A percentile compares a stretch with the other conserved stretches of the same genome.
Conservation (phyloP, 2,888 invertebrate genomes). For the Teleiodes luculella region DNA sequence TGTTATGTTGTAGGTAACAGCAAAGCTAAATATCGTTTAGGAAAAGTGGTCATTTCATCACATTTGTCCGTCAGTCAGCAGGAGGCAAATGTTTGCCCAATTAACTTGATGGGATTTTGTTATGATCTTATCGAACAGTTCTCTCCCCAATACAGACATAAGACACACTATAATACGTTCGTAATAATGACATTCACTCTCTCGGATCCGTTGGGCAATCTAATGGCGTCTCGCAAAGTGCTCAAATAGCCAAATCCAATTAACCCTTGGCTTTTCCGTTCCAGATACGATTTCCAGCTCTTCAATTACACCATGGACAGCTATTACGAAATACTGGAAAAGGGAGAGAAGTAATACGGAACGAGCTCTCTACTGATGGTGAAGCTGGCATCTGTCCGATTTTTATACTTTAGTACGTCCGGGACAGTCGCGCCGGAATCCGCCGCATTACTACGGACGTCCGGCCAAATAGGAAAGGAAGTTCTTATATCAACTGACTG, state of each 20-base stretch:
- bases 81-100: constrained; percentile 1
- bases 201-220: neutral
- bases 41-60: neutral
- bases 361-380: constrained; percentile 36
- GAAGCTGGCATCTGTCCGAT: neutral
- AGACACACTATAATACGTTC: neutral
- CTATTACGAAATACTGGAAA: constrained; percentile 80
- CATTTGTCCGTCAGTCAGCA: neutral
- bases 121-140: neutral
- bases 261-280: constrained; percentile 38
- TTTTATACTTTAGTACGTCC: neutral
- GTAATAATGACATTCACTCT: neutral
- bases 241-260: neutral
- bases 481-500: neutral
- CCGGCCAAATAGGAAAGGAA: neutral
- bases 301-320: constrained; percentile 90
- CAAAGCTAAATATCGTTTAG: neutral
- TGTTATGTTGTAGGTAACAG: too few relatives aligned
- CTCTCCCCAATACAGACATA: neutral
- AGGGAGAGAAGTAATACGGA: constrained; percentile 49
- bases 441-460: constrained; percentile 19
- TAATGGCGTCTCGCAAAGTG: neutral
- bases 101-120: constrained; percentile 4
- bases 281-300: constrained; percentile 90
- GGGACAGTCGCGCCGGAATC: neutral